These are phyloP conservation scores for Gallinago solitaria DNA, from an alignment of 2,797 vertebrate species.

Conservation along the genomic window DNA sequence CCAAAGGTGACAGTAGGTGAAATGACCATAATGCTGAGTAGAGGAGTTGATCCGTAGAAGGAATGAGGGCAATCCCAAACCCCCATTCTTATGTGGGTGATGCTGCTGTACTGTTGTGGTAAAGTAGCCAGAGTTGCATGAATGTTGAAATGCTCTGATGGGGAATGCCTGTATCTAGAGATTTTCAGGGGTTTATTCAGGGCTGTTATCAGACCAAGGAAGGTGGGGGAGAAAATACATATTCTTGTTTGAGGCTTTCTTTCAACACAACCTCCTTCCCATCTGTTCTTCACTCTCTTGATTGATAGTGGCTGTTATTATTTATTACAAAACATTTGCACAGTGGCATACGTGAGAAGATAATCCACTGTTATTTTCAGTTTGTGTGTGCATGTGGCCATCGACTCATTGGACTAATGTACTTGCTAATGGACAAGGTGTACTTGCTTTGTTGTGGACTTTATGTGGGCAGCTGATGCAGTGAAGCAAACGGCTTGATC, in stretches of 20 bases:
- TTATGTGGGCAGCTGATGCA: not conserved
- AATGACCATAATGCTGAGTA: not conserved
- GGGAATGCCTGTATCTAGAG: not conserved
- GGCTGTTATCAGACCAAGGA: not conserved
- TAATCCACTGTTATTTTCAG: not conserved
- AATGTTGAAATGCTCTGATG: not conserved
- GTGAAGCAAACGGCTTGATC: not conserved
- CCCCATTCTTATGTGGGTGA: not conserved
- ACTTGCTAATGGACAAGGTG: not conserved
- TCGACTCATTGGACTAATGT: not conserved
- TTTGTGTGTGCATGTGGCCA: not conserved
- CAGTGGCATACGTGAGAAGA: not conserved
- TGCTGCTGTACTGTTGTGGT: not conserved
- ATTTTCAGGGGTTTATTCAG: not conserved
- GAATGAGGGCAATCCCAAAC: not conserved
- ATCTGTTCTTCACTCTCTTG: slow-evolving; percentile 14
- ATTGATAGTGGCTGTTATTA: not conserved
- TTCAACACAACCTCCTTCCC: not conserved
- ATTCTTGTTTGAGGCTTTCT: not conserved
- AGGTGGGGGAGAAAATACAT: not conserved
- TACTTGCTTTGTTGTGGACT: not conserved
- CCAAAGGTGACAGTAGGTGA: not conserved
- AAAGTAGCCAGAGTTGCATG: not conserved
- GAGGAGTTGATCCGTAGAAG: not conserved
- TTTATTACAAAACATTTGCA: not conserved